Conservation (phyloP, 2,797 vertebrate species). For the Sardinella longiceps region DNA sequence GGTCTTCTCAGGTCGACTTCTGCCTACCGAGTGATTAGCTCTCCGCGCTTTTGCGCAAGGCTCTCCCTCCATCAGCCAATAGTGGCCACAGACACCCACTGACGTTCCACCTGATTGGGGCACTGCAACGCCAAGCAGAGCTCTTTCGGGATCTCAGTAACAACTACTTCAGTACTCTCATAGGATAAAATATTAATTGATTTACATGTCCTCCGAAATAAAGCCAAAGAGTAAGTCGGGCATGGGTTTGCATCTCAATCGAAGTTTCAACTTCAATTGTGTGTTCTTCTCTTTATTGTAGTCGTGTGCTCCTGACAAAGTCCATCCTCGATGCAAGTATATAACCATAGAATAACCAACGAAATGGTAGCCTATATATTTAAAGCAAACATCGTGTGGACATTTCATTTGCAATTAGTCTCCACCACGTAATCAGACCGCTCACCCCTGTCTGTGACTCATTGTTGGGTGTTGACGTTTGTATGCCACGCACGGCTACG, state of each 20-base stretch:
- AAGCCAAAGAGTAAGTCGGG: slow-evolving; percentile 46
- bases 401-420: neutral
- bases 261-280: neutral
- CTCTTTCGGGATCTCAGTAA: slow-evolving; percentile 65
- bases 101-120: slow-evolving; percentile 77
- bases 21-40: slow-evolving; percentile 83
- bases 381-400: neutral
- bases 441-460: neutral
- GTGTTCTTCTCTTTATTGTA: neutral
- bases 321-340: neutral
- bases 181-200: slow-evolving; percentile 70
- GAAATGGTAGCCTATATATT: neutral
- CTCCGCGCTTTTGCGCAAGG: slow-evolving; percentile 91
- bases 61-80: slow-evolving; percentile 78
- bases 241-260: neutral
- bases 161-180: slow-evolving; percentile 58
- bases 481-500: slow-evolving; percentile 48
- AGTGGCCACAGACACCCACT: slow-evolving; percentile 64
- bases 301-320: neutral
- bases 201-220: slow-evolving; percentile 69
- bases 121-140: slow-evolving; percentile 68
- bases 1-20: slow-evolving; percentile 87
- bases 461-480: slow-evolving; percentile 37
- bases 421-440: neutral
- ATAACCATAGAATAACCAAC: neutral